Base-by-base conservation (phyloP, 1,140 invertebrate species). In the Ips nitidus region DNA sequence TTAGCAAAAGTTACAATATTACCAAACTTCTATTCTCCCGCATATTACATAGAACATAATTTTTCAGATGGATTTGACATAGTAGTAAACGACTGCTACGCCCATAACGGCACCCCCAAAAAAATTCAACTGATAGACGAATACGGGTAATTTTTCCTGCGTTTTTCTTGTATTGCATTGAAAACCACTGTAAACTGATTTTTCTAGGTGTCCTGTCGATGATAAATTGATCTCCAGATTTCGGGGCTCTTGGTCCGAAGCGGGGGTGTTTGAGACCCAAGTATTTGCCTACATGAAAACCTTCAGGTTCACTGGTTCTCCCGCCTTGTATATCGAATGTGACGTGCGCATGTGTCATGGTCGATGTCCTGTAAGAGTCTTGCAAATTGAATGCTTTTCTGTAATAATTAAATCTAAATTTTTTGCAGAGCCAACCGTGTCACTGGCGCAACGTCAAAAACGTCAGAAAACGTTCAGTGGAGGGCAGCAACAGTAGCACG, bases 271-370 rank as follows among this genome's bases (percentile, higher is more conserved):
- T 78, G 93, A 95, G 82, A 95, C 93, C 0, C 93, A 95, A 80
- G 93, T 97, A 5, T 97, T 93, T 78, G 94, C 94, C 1, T 96
- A 96, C 77, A 94, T 97, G 91, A 97, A 97, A 83, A 95, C 94
- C 2, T 97, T 96, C 81, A 86, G 94, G 69, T 97, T 97, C 80
- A 96, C 94, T 0, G 94, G 94, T 4, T 95, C 93, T 0, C 94
- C 94, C 1, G 94, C 94, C 2, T 84, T 97, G 1, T 97, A 97
- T 82, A 94, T 97, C 67, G 94, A 97, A 82, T 97, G 94, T 77
- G 94, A 96, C 80, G 94, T 97, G 42, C 84, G 94, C 66, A 97
- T 97, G 94, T 97, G 94, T 80, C 94, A 96, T 80, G 94, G 94
- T 64, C 85, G 92, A 75, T 97, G 94, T 85, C 93, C 93, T 71